These are phyloP conservation scores for Lampris megalopsis DNA, from an alignment of 2,113 vertebrate species.

Conservation along the genomic window DNA sequence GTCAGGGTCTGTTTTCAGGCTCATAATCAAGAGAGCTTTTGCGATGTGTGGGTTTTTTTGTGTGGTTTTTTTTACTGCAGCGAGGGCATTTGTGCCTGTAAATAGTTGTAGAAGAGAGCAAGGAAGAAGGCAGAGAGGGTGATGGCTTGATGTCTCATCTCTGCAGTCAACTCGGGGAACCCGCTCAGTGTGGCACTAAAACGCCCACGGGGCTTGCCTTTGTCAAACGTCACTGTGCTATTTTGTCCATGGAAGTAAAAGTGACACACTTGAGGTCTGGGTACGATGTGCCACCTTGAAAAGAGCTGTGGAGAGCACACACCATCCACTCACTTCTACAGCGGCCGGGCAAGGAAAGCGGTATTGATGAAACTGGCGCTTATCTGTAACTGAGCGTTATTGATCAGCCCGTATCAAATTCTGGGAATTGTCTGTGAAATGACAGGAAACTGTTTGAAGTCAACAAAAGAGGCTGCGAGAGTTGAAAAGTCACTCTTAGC, in stretches of 20 bases:
- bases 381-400: constrained; percentile 1
- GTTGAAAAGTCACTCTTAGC: neutral
- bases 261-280: constrained; percentile 12
- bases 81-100: no score
- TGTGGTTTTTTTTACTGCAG: no score
- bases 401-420: neutral
- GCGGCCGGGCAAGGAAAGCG: constrained; percentile 17
- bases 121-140: neutral
- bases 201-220: constrained; percentile 40
- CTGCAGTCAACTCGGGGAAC: constrained; percentile 34
- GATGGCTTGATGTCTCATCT: constrained; percentile 54
- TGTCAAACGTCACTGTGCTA: constrained; percentile 44
- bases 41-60: no score
- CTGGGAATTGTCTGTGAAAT: neutral
- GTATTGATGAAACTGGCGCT: neutral
- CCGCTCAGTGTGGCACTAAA: constrained; percentile 41
- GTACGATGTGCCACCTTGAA: constrained; percentile 11
- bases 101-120: neutral
- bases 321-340: constrained; percentile 16
- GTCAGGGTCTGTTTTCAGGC: no score
- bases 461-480: constrained; percentile 11
- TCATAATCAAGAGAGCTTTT: no score
- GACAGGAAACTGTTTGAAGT: neutral
- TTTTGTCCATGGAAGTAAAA: constrained; percentile 32
- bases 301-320: constrained; percentile 31